phyloP scores from a whole-genome alignment of 2,113 vertebrate genomes.

The Oriolus oriolus region DNA sequence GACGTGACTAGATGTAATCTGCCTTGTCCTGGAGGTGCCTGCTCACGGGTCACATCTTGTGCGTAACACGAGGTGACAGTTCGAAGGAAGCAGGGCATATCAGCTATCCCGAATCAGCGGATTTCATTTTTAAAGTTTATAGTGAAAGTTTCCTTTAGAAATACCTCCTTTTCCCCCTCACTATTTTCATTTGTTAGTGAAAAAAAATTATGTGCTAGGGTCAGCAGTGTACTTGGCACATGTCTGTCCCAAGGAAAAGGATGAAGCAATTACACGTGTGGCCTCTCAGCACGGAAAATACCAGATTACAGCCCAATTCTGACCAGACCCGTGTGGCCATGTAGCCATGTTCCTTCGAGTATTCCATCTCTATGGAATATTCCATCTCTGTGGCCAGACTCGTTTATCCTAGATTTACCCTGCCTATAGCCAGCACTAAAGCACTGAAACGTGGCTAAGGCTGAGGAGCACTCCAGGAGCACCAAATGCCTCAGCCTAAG shows the following conservation, averaged over 20 bases:
- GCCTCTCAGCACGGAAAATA: background rate
- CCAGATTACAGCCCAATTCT: background rate
- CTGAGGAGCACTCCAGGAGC: background rate
- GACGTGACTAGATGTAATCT: background rate
- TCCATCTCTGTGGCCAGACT: background rate
- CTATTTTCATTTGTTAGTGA: background rate
- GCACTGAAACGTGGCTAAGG: background rate
- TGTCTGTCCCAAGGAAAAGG: background rate
- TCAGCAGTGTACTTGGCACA: constrained; percentile 25
- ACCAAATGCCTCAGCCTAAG: background rate
- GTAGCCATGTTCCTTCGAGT: background rate
- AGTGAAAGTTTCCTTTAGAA: constrained; percentile 30
- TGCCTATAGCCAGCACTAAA: background rate
- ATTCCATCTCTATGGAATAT: background rate
- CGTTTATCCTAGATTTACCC: background rate
- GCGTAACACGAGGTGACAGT: background rate
- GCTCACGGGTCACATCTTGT: constrained; percentile 32
- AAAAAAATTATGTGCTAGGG: background rate
- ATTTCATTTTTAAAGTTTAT: background rate
- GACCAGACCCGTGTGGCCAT: background rate
- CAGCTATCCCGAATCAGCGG: background rate
- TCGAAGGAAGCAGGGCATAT: background rate
- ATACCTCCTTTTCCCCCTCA: background rate
- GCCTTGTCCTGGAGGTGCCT: background rate
- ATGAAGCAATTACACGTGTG: background rate